Evolutionary conservation across 2,797 vertebrate species (phyloP).

Genomic region (Jordanella pulchra): DNA sequence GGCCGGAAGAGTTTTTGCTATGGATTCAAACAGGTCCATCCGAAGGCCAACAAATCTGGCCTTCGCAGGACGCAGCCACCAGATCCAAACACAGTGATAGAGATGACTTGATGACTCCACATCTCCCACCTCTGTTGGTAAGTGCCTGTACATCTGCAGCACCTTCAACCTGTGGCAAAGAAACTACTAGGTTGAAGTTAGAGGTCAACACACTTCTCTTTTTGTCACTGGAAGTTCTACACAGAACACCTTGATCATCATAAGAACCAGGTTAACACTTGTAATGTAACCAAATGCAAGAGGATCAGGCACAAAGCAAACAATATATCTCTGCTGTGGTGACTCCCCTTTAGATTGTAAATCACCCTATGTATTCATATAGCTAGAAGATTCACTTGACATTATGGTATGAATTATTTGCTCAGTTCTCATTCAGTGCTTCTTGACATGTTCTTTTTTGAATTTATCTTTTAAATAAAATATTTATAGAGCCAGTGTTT

Average conservation of each 20-base stretch:
- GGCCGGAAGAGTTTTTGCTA: too few relatives aligned
- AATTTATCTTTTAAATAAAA: constrained; percentile 67
- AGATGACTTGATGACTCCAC: too few relatives aligned
- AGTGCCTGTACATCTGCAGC: constrained; percentile 30
- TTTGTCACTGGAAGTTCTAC: constrained; percentile 42
- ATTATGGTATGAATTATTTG: constrained; percentile 75
- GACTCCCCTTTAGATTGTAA: constrained; percentile 43
- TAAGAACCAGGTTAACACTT: constrained; percentile 47
- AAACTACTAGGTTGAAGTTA: constrained; percentile 53
- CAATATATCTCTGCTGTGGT: constrained; percentile 38
- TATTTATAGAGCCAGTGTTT: constrained; percentile 64
- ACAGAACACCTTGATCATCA: constrained; percentile 40
- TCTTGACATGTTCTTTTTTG: constrained; percentile 59
- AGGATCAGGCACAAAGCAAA: constrained; percentile 37
- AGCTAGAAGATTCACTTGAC: constrained; percentile 53
- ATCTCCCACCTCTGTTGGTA: too few relatives aligned
- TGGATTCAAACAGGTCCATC: too few relatives aligned
- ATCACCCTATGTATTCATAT: constrained; percentile 30
- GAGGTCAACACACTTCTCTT: constrained; percentile 54
- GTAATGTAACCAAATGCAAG: constrained; percentile 46
- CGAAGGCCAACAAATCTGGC: too few relatives aligned
- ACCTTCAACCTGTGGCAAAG: constrained; percentile 56
- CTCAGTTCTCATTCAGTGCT: constrained; percentile 52
- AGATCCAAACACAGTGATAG: too few relatives aligned
- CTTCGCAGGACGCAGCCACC: too few relatives aligned